Conservation (phyloP, 2,113 vertebrate genomes). For the Poeciliopsis turrubarensis region DNA sequence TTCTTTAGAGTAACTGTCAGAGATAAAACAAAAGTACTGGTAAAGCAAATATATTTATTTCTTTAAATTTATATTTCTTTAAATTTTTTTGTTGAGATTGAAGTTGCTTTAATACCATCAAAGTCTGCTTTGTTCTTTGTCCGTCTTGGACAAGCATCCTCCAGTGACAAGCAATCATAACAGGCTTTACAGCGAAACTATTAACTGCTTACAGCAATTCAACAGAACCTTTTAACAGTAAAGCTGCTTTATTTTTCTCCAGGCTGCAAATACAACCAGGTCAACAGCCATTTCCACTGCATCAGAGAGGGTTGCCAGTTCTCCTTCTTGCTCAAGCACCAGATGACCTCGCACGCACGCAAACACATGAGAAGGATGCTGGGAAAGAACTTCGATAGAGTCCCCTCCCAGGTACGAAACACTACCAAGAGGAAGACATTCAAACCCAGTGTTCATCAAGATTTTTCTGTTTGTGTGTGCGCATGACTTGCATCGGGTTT, state of each 20-base stretch:
- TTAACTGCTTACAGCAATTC: not conserved
- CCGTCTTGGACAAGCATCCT: not conserved
- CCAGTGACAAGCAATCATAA: not conserved
- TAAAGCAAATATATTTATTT: not conserved
- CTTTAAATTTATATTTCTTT: not conserved
- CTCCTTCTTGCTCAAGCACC: conserved; percentile 99
- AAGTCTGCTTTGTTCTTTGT: not conserved
- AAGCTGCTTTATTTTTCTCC: conserved; percentile 24
- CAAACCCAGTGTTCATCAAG: not conserved
- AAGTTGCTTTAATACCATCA: not conserved
- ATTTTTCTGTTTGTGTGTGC: not conserved
- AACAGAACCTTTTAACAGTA: not conserved
- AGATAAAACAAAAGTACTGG: not conserved
- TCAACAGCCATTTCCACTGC: conserved; percentile 99
- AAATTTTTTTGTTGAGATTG: not conserved
- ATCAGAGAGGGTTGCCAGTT: conserved; percentile 98
- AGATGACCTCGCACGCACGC: conserved; percentile 98
- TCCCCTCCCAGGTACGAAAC: conserved; percentile 88
- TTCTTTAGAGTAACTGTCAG: not conserved
- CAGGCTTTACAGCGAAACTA: not conserved
- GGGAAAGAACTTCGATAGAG: conserved; percentile 96
- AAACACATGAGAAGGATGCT: conserved; percentile 99
- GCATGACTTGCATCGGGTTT: conserved; percentile 3
- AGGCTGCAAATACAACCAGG: conserved; percentile 99
- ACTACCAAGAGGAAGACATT: not conserved